These are phyloP conservation scores for Drosophila santomea DNA, from an alignment of 1,140 invertebrate genomes.

Conservation along the genomic window DNA sequence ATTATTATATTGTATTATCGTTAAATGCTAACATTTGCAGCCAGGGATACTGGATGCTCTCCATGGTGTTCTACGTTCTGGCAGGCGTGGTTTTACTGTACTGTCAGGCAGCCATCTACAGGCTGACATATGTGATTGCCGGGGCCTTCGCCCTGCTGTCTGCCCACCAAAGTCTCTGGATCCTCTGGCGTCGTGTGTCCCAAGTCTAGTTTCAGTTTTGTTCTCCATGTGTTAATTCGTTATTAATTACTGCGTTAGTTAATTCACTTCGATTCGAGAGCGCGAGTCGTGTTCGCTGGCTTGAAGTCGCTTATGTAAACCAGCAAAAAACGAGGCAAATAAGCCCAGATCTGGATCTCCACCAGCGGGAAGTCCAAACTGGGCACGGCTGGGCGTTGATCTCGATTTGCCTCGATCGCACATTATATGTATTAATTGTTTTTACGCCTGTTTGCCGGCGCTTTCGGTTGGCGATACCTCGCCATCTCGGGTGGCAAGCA, in stretches of 20 bases:
- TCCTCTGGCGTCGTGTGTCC: slow-evolving; percentile 33
- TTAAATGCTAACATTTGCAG: slow-evolving; percentile 70
- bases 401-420: slow-evolving; percentile 11
- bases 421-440: slow-evolving; percentile 44
- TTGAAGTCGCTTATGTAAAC: slow-evolving; percentile 25
- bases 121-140: slow-evolving; percentile 86
- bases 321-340: not conserved
- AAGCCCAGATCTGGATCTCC: slow-evolving; percentile 14
- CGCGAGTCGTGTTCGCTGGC: slow-evolving; percentile 1
- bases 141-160: slow-evolving; percentile 86
- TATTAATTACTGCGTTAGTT: slow-evolving; percentile 41
- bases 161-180: slow-evolving; percentile 85
- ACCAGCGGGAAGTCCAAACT: slow-evolving; percentile 69
- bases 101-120: slow-evolving; percentile 86
- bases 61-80: slow-evolving; percentile 85
- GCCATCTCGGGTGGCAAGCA: slow-evolving; percentile 16
- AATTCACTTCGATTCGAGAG: not conserved
- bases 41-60: slow-evolving; percentile 85
- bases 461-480: slow-evolving; percentile 31
- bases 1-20: not conserved
- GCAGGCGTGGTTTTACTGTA: slow-evolving; percentile 86
- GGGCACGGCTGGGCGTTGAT: slow-evolving; percentile 48
- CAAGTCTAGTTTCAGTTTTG: not conserved
- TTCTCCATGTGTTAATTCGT: slow-evolving; percentile 27
- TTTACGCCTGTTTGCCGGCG: slow-evolving; percentile 39